phyloP scores from a whole-genome alignment of 1,140 invertebrate species.

The Solenopsis invicta region DNA sequence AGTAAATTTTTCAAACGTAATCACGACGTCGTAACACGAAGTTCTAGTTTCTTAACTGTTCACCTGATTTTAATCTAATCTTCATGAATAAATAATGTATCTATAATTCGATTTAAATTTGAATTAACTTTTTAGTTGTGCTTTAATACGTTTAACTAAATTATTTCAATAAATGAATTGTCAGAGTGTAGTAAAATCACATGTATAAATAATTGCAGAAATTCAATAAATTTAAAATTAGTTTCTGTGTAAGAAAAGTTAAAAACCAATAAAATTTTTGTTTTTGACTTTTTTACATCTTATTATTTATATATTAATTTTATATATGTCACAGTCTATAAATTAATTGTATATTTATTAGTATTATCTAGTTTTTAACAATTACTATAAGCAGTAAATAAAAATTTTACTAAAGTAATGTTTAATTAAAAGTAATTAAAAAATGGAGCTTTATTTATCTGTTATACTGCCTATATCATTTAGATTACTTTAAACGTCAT shows the following conservation, averaged over 20 bases:
- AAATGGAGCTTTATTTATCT: background rate
- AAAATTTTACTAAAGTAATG: background rate
- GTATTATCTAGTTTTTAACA: background rate
- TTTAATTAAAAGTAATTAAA: conserved; percentile 4
- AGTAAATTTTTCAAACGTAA: background rate
- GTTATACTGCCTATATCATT: background rate
- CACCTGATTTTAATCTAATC: background rate
- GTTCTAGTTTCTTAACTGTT: background rate
- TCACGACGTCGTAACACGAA: background rate
- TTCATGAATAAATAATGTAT: conserved; percentile 22
- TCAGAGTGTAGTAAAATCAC: background rate
- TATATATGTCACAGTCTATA: background rate
- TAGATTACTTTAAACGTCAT: background rate
- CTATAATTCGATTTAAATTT: background rate
- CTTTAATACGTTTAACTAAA: background rate
- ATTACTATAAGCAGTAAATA: background rate
- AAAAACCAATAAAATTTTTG: background rate
- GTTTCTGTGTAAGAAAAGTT: background rate
- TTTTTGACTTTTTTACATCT: background rate
- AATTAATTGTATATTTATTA: conserved; percentile 6
- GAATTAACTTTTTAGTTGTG: background rate
- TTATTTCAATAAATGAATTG: background rate
- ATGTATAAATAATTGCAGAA: background rate
- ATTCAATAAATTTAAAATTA: background rate
- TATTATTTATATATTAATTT: background rate